These are phyloP conservation scores for Andrena bicolor DNA, from an alignment of 2,888 invertebrate genomes.

Conservation along the genomic window DNA sequence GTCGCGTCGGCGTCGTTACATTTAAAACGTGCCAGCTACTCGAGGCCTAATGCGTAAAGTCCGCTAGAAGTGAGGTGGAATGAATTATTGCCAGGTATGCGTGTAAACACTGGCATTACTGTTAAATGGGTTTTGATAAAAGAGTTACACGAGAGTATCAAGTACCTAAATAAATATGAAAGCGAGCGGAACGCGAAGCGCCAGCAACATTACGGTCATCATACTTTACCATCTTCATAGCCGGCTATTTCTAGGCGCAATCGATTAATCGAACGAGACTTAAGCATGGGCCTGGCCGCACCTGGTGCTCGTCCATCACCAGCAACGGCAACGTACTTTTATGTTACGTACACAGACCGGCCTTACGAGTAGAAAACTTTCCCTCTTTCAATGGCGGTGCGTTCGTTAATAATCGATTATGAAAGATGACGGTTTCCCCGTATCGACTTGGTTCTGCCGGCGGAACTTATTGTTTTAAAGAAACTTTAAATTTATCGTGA, in stretches of 20 bases:
- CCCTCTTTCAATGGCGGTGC: slow-evolving; percentile 66
- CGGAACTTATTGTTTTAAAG: slow-evolving; percentile 78
- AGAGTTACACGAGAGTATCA: slow-evolving; percentile 30
- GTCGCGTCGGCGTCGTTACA: background rate
- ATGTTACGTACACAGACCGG: slow-evolving; percentile 63
- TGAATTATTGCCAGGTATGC: background rate
- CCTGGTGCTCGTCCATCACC: slow-evolving; percentile 77
- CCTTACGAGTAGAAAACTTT: slow-evolving; percentile 70
- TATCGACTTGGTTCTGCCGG: slow-evolving; percentile 69
- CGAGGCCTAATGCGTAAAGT: background rate
- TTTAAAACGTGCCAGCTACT: background rate
- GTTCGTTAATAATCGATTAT: slow-evolving; percentile 83
- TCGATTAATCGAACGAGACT: slow-evolving; percentile 78
- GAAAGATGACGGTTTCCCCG: slow-evolving; percentile 78
- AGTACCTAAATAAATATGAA: slow-evolving; percentile 49
- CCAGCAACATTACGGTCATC: slow-evolving; percentile 58
- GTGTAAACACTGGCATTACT: slow-evolving; percentile 16
- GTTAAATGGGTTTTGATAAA: slow-evolving; percentile 35
- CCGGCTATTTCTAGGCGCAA: slow-evolving; percentile 69
- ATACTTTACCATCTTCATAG: slow-evolving; percentile 62
- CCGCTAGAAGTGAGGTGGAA: background rate
- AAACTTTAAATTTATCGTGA: slow-evolving; percentile 81
- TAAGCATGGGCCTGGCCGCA: slow-evolving; percentile 73
- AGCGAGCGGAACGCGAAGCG: slow-evolving; percentile 46
- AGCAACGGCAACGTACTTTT: slow-evolving; percentile 66